Evolutionary conservation across 1,140 invertebrate genomes (phyloP), one percentile per base, ranked within the genome.

Genomic region (Apis florea): DNA sequence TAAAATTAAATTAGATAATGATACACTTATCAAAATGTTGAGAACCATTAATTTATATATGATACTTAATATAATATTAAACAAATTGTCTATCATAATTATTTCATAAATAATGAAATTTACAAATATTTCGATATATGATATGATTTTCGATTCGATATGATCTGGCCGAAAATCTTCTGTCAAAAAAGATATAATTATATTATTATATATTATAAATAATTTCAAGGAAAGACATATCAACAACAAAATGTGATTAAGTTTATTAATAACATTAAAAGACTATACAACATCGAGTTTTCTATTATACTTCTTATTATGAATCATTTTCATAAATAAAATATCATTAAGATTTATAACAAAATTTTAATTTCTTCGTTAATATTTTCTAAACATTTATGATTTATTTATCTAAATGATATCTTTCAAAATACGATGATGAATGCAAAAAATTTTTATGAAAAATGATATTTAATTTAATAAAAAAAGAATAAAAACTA

Each of bases 91-190:
- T 72, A 26, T 17, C 58, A n/a, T 19, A 10, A 49, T 67, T 69
- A 74, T 58, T n/a, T 79, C 17, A 40, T 69, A 13, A 21, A 21
- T 66, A 21, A 21, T 66, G 21, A 24, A 53, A 40, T 61, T 40
- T 82, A 13, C 59, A 26, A 78, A 11, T 59, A 17, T 61, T 54
- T 64, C 51, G 26, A 40, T 31, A 8, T 75, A 31, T 31, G 26
- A 59, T 74, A 59, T 26, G 21, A 13, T 11, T n/a, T n/a, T n/a
- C 66, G 53, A 8, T 75, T n/a, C n/a, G n/a, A 59, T 68, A 59
- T 26, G 21, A 15, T 40, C 31, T 58, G 40, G 21, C 26, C 21
- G 10, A 56, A 17, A 84, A 70, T 19, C 21, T 17, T 56, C 10
- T 17, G 13, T 6, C 12, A 31, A 19, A 8, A 10, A 54, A 54